Evolutionary conservation across 2,113 vertebrate genomes (phyloP).

Genomic region (Choloepus hoffmanni): DNA sequence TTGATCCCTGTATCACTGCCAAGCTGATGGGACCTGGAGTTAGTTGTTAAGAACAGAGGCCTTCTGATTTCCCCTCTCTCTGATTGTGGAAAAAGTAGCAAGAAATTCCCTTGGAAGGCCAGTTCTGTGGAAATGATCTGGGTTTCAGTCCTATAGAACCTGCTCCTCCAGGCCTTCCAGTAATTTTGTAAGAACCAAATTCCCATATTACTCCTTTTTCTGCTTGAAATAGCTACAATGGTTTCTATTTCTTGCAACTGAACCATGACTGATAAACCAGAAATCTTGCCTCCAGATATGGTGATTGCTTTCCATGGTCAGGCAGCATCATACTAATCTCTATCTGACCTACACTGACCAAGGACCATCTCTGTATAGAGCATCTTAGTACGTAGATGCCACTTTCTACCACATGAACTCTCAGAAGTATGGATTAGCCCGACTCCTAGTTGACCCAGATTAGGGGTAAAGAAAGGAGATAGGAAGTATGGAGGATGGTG

Average conservation of each 20-base stretch:
- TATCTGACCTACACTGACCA: no score
- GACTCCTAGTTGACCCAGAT: neutral
- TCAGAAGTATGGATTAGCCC: neutral
- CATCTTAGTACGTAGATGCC: neutral
- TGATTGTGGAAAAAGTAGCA: neutral
- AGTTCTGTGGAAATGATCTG: neutral
- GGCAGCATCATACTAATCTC: fast-evolving
- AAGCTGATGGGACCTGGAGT: neutral
- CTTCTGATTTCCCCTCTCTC: neutral
- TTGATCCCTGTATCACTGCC: neutral
- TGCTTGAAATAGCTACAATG: neutral
- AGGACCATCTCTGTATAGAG: neutral
- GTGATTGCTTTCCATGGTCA: neutral
- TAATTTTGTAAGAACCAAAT: neutral
- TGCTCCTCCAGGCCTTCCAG: neutral
- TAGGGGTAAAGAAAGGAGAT: neutral
- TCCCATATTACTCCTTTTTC: neutral
- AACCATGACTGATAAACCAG: neutral
- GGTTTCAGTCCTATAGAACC: neutral
- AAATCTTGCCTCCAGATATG: neutral
- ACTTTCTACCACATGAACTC: no score
- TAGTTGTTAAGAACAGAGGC: neutral
- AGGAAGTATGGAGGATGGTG: no score
- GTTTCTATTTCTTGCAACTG: neutral
- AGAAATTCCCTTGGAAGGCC: neutral